These are phyloP conservation scores for Chelidonichthys spinosus DNA, from an alignment of 2,797 vertebrate species.

Conservation along the genomic window DNA sequence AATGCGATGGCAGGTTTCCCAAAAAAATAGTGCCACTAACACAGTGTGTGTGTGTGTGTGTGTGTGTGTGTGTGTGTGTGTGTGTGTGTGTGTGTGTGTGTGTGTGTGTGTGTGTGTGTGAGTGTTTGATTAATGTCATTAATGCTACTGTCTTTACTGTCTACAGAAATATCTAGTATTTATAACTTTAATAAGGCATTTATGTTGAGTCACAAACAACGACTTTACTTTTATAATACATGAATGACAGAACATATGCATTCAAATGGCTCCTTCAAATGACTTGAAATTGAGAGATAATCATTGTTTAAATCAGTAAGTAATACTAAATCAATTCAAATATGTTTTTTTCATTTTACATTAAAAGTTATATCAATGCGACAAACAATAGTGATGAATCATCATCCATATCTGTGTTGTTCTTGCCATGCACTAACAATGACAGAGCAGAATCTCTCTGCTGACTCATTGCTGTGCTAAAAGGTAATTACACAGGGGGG, in stretches of 20 bases:
- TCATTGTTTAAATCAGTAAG: not conserved
- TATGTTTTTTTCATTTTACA: not conserved
- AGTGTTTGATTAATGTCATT: not conserved
- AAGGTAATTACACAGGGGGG: constrained; percentile 65
- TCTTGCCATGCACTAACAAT: constrained; percentile 46
- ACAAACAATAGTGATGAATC: constrained; percentile 2
- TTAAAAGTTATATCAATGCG: constrained; percentile 11
- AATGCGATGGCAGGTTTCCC: not conserved
- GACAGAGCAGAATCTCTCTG: constrained; percentile 47
- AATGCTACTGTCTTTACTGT: not conserved
- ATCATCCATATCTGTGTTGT: not conserved
- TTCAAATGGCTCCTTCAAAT: constrained; percentile 3
- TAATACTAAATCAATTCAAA: not conserved
- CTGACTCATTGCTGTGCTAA: constrained; percentile 50
- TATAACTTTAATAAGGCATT: not conserved
- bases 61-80: not conserved
- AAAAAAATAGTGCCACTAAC: not conserved
- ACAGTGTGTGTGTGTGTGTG: not conserved
- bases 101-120: not conserved
- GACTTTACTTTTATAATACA: no score
- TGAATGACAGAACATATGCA: not conserved
- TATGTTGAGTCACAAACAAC: not conserved
- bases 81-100: not conserved
- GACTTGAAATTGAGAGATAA: not conserved
- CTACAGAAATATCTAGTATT: not conserved